These are phyloP conservation scores for Centruroides sculpturatus DNA, from an alignment of 1,140 invertebrate genomes.

Conservation along the genomic window DNA sequence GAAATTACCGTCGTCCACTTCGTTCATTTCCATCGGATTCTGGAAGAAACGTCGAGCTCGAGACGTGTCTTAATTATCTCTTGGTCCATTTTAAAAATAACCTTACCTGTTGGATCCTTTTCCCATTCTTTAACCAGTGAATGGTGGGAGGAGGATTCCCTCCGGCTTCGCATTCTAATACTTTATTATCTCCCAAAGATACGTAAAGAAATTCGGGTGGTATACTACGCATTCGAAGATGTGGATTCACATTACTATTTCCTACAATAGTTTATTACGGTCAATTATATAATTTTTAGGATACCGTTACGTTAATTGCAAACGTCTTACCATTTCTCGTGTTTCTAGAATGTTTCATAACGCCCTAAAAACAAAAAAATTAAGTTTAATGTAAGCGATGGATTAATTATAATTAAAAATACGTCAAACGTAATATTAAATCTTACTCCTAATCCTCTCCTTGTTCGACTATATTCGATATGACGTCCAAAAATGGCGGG, in stretches of 20 bases:
- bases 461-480: too few relatives aligned
- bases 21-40: not conserved
- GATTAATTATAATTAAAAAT: too few relatives aligned
- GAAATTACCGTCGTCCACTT: not conserved
- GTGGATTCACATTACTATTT: slow-evolving; percentile 32
- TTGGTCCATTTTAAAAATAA: not conserved
- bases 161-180: slow-evolving; percentile 33
- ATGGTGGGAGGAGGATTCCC: slow-evolving; percentile 36
- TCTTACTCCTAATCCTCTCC: too few relatives aligned
- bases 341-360: too few relatives aligned
- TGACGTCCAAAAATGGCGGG: too few relatives aligned
- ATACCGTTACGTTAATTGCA: too few relatives aligned
- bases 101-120: slow-evolving; percentile 25
- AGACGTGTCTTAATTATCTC: not conserved
- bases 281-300: too few relatives aligned
- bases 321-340: too few relatives aligned
- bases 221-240: slow-evolving; percentile 19
- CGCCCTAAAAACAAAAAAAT: too few relatives aligned
- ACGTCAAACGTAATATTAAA: too few relatives aligned
- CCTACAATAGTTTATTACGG: too few relatives aligned
- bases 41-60: not conserved
- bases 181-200: slow-evolving; percentile 17
- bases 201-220: slow-evolving; percentile 14
- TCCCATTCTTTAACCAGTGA: slow-evolving; percentile 38
- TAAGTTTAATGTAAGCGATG: too few relatives aligned